A percentile compares a stretch with the other conserved stretches of the same genome.
Conservation (phyloP, 2,888 invertebrate species). For the Oxytorus armatus region DNA sequence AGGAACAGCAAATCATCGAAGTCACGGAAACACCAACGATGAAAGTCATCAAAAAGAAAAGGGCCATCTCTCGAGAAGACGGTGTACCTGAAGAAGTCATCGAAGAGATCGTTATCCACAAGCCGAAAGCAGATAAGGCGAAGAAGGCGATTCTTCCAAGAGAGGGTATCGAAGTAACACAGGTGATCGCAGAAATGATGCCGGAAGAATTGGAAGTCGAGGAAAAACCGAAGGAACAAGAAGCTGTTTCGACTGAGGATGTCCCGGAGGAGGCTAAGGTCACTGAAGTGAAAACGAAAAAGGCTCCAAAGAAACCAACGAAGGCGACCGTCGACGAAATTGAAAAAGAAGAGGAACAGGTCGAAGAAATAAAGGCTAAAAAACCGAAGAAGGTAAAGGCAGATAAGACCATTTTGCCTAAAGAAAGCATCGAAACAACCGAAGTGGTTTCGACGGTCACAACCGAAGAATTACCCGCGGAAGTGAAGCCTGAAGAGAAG, state of each 20-base stretch:
- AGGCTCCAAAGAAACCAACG: conserved; percentile 68
- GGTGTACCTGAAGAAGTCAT: conserved; percentile 70
- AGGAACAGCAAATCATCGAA: conserved; percentile 74
- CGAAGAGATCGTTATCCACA: conserved; percentile 81
- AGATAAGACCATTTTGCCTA: conserved; percentile 68
- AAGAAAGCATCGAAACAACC: conserved; percentile 73
- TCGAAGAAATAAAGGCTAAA: conserved; percentile 71
- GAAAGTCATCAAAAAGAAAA: conserved; percentile 72
- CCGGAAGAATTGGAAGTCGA: conserved; percentile 69
- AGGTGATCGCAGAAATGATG: conserved; percentile 67
- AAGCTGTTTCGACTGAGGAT: conserved; percentile 69
- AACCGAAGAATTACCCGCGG: conserved; percentile 69
- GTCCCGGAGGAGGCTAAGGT: conserved; percentile 63
- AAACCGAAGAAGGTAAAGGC: conserved; percentile 71
- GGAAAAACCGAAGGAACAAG: conserved; percentile 68
- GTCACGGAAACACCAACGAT: conserved; percentile 68
- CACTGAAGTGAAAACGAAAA: conserved; percentile 69
- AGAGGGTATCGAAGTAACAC: conserved; percentile 70
- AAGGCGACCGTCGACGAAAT: conserved; percentile 40
- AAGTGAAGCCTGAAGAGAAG: conserved; percentile 62
- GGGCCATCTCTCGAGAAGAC: conserved; percentile 66
- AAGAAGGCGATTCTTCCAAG: conserved; percentile 66
- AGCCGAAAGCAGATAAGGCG: conserved; percentile 68
- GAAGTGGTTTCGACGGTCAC: conserved; percentile 71
- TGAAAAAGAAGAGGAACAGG: conserved; percentile 46